Conservation (phyloP, 2,797 vertebrate species). For the Catharus ustulatus region DNA sequence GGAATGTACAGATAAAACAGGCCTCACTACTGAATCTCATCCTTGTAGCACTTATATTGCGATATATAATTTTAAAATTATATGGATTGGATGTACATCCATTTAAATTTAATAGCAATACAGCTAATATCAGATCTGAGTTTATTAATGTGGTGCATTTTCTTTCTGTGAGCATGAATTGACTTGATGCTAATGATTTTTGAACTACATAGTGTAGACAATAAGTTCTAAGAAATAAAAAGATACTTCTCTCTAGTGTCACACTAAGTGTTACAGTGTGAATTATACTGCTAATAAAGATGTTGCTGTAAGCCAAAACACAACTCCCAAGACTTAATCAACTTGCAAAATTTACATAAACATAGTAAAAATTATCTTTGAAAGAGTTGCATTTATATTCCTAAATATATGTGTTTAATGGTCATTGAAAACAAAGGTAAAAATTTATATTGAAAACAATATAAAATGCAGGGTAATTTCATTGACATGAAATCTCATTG, state of each 20-base stretch:
- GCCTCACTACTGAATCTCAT: not conserved
- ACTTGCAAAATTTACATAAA: conserved; percentile 57
- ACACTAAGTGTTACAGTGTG: conserved; percentile 54
- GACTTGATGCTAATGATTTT: conserved; percentile 60
- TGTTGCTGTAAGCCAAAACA: conserved; percentile 66
- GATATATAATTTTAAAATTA: not conserved
- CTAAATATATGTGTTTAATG: not conserved
- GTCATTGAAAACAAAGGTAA: conserved; percentile 47
- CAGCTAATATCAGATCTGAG: conserved; percentile 30
- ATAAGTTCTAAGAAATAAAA: conserved; percentile 71
- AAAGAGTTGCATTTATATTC: not conserved
- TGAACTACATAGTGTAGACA: conserved; percentile 53
- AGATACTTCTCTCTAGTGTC: conserved; percentile 62
- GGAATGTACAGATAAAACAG: not conserved
- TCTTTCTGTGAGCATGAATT: conserved; percentile 42
- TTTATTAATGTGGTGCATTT: conserved; percentile 1
- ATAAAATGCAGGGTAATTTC: not conserved
- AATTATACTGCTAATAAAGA: conserved; percentile 65
- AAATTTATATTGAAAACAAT: not conserved
- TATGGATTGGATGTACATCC: not conserved
- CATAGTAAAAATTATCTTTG: conserved; percentile 50
- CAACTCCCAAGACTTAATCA: conserved; percentile 66
- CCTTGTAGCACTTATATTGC: not conserved
- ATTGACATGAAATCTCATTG: not conserved
- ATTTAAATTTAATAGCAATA: conserved; percentile 42